A percentile compares a stretch with the other conserved stretches of the same genome.
Evolutionary conservation across 2,888 invertebrate species (phyloP).

Genomic region (Petrolisthes cinctipes): DNA sequence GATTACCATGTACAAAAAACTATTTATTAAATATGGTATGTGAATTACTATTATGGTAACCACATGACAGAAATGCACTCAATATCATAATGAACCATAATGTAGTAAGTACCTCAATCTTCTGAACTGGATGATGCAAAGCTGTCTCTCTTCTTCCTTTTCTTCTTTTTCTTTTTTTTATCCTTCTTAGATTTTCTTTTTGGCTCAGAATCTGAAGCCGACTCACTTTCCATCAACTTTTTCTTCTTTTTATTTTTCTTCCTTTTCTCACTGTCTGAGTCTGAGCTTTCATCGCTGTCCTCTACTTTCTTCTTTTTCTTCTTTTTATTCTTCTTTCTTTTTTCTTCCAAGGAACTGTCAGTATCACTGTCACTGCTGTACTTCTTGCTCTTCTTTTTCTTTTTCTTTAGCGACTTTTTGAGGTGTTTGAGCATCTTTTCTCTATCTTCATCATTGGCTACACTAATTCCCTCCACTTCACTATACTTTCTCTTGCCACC

Average conservation of each 20-base stretch:
- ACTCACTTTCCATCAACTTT: constrained; percentile 12
- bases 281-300: constrained; percentile 5
- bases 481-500: neutral
- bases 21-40: too few relatives aligned
- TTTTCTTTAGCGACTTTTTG: constrained; percentile 54
- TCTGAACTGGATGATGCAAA: constrained; percentile 32
- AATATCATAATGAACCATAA: neutral
- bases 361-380: constrained; percentile 36
- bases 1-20: too few relatives aligned
- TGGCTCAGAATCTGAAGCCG: constrained; percentile 39
- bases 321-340: constrained; percentile 38
- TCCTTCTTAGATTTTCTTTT: constrained; percentile 42
- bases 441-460: constrained; percentile 31
- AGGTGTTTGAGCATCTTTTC: constrained; percentile 51
- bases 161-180: constrained; percentile 55
- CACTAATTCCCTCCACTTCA: constrained; percentile 19
- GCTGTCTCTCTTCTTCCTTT: constrained; percentile 42
- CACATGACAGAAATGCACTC: too few relatives aligned
- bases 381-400: constrained; percentile 46
- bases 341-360: constrained; percentile 24
- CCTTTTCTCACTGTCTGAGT: constrained; percentile 17
- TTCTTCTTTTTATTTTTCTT: constrained; percentile 38
- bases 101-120: neutral
- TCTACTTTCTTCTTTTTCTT: neutral
- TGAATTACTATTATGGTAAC: too few relatives aligned